A percentile compares a stretch with the other conserved stretches of the same genome.
Evolutionary conservation across 2,797 vertebrate genomes (phyloP).

Genomic region (Thalassophryne amazonica): DNA sequence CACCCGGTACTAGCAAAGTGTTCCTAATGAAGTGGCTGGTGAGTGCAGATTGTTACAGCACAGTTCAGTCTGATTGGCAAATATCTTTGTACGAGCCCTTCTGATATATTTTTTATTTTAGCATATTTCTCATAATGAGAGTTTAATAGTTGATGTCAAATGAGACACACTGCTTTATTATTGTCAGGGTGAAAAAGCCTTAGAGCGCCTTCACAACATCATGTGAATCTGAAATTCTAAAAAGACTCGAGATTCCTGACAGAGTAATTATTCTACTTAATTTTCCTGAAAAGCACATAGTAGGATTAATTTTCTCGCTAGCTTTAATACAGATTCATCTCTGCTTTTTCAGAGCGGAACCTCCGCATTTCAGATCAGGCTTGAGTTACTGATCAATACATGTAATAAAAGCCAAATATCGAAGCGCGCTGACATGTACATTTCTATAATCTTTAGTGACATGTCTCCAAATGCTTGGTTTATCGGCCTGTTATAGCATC

Average conservation of each 20-base stretch:
- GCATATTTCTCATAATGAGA: neutral
- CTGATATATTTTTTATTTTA: neutral
- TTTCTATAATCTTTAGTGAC: neutral
- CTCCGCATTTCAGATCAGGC: neutral
- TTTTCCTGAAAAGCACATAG: neutral
- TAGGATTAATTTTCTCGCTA: neutral
- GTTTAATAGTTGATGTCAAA: too few relatives aligned
- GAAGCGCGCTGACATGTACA: neutral
- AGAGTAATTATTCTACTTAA: neutral
- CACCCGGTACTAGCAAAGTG: too few relatives aligned
- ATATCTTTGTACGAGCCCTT: too few relatives aligned
- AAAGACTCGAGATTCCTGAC: neutral
- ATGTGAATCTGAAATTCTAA: neutral
- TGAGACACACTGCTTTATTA: too few relatives aligned
- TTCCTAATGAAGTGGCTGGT: too few relatives aligned
- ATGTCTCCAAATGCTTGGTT: slow-evolving; percentile 32
- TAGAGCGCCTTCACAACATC: neutral
- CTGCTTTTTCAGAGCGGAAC: slow-evolving; percentile 1
- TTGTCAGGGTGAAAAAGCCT: neutral
- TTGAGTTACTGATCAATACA: slow-evolving; percentile 23
- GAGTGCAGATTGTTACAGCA: too few relatives aligned
- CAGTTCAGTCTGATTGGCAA: too few relatives aligned
- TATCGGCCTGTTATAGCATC: slow-evolving; percentile 14
- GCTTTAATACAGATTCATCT: neutral
- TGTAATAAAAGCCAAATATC: slow-evolving; percentile 34